Conservation (phyloP, 2,113 vertebrate genomes). For the Python bivittatus region DNA sequence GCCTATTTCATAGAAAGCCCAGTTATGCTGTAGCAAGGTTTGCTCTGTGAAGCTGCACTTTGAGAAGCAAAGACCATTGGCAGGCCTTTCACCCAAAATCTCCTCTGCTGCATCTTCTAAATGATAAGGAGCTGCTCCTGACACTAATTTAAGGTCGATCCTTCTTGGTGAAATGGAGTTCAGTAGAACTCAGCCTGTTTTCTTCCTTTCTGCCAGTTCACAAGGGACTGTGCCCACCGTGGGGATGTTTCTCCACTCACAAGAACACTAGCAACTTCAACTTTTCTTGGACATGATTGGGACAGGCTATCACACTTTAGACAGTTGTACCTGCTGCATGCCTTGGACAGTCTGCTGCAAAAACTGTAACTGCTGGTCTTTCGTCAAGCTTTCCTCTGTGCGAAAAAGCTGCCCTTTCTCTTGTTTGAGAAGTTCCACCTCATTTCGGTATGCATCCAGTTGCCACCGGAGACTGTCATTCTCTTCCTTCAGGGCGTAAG, state of each 20-base stretch:
- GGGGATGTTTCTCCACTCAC: background rate
- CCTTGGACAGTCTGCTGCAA: constrained; percentile 90
- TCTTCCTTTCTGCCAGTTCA: background rate
- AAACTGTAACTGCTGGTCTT: constrained; percentile 86
- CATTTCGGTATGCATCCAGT: constrained; percentile 92
- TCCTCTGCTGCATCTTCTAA: background rate
- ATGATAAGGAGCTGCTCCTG: background rate
- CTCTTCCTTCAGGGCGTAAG: constrained; percentile 88
- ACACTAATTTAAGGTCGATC: too few relatives aligned
- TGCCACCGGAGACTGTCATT: constrained; percentile 97
- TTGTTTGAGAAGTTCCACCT: constrained; percentile 92
- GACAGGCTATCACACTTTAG: background rate
- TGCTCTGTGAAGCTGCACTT: too few relatives aligned
- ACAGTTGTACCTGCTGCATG: constrained; percentile 89
- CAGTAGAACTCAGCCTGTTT: background rate
- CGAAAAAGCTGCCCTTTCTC: constrained; percentile 82
- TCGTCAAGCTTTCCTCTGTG: constrained; percentile 80
- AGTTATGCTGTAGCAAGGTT: too few relatives aligned
- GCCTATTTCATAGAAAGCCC: too few relatives aligned
- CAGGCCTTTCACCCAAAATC: background rate
- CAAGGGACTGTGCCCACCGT: background rate
- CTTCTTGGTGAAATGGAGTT: too few relatives aligned
- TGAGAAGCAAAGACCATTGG: background rate
- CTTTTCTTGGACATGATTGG: background rate
- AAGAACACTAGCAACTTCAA: background rate